Base-by-base conservation (phyloP, 2,888 invertebrate genomes). In the Steinernema hermaphroditum region DNA sequence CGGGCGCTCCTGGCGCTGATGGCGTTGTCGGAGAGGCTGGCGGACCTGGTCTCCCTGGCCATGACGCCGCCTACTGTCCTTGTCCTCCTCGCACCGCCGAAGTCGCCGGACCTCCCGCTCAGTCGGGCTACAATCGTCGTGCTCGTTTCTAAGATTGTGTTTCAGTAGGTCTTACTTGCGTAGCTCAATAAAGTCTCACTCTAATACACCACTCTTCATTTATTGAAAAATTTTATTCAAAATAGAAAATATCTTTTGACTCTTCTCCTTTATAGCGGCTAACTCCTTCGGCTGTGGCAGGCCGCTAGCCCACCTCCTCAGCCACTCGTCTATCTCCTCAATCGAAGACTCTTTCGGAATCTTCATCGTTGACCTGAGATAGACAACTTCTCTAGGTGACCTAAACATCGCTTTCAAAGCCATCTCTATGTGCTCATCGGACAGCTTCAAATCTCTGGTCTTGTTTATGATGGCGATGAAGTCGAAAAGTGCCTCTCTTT, bases 21-120 rank as follows among this genome's bases (percentile, higher is more conserved):
- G 81, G 81, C 77, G 71, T 50, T 16, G 70, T 75, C 49, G 81
- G 81, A 74, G 68, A 74, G 29, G 74, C 72, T 29, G 75, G 76
- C 70, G n/a, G 74, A 0, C 76, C 77, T 32, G 81, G 81, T 79
- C 72, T 76, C 54, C 70, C 75, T 37, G 80, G 80, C 77, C 74
- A 74, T 44, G 78, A 78, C 73, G 81, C 46, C 46, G 46, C 46
- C 46, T 46, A 46, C 46, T 46, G 46, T 16, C 46, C 46, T 6
- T 46, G 46, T 16, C 46, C 46, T 46, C 46, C 46, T 19, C 46
- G 46, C 46, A 46, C 46, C n/a, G 46, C n/a, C 6, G 46, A 16
- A 16, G 46, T 46, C 22, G 46, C 16, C 16, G 46, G 16, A 46
- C 46, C 46, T 46, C n/a, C 46, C 46, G 16, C 46, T 6, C 16